phyloP scores from a whole-genome alignment of 1,140 invertebrate genomes.

The Tetramorium parvispinum region DNA sequence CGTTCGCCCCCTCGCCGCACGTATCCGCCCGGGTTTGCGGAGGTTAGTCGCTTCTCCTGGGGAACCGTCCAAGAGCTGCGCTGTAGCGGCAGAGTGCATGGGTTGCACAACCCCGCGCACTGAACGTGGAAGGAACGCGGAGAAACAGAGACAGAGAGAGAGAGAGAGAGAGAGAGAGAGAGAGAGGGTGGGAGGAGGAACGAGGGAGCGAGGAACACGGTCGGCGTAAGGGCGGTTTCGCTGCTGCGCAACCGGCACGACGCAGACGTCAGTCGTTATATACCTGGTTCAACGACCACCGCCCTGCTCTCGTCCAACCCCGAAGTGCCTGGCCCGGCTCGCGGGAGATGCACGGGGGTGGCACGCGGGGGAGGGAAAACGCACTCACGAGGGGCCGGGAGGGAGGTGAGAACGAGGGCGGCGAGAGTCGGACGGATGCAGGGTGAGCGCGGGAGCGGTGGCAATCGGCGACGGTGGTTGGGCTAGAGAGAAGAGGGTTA shows the following conservation, averaged over 20 bases:
- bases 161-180: too few relatives aligned
- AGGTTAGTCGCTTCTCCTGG: constrained; percentile 65
- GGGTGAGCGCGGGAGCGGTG: constrained; percentile 8
- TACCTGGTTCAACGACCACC: constrained; percentile 85
- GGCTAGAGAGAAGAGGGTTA: constrained; percentile 27
- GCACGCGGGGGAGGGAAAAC: constrained; percentile 36
- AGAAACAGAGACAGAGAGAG: too few relatives aligned
- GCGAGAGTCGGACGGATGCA: constrained; percentile 3
- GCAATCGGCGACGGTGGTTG: constrained; percentile 47
- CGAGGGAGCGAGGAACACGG: background rate
- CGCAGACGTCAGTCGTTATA: constrained; percentile 80
- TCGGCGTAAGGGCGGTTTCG: background rate
- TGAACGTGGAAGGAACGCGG: background rate
- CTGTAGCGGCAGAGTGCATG: constrained; percentile 32
- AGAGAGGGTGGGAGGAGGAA: too few relatives aligned
- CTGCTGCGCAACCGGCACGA: constrained; percentile 78
- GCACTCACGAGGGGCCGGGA: background rate
- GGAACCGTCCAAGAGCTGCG: constrained; percentile 45
- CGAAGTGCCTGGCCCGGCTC: constrained; percentile 63
- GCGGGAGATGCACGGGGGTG: constrained; percentile 45
- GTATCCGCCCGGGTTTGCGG: constrained; percentile 20
- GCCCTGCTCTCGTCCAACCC: constrained; percentile 83
- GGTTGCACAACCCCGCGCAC: constrained; percentile 40
- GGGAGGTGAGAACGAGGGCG: background rate
- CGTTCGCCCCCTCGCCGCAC: background rate